Evolutionary conservation across 2,113 vertebrate species (phyloP).

Genomic region (Columbina picui): DNA sequence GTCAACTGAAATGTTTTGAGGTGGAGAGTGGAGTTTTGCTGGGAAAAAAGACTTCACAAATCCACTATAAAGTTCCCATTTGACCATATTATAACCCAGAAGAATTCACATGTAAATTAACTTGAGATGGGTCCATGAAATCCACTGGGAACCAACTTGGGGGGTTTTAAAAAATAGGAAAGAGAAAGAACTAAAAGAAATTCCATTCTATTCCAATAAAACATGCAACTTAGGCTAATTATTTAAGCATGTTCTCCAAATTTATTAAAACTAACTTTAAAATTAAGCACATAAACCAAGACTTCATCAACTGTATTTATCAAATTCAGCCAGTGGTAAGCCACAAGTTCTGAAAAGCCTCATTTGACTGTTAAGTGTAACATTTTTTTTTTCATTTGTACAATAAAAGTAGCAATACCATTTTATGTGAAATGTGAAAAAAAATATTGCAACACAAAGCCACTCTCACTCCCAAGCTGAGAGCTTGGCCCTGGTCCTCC

Average conservation of each 20-base stretch:
- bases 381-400: not conserved
- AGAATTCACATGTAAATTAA: not conserved
- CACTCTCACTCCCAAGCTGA: not conserved
- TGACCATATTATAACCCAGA: not conserved
- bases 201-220: not conserved
- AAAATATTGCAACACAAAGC: not conserved
- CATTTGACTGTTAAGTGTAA: not conserved
- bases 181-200: not conserved
- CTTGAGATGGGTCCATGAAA: not conserved
- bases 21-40: not conserved
- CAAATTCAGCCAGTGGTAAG: not conserved
- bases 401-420: not conserved
- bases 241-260: not conserved
- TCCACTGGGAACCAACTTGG: not conserved
- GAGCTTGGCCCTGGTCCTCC: not conserved
- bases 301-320: not conserved
- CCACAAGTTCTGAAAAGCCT: not conserved
- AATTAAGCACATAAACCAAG: not conserved
- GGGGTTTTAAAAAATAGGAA: not conserved
- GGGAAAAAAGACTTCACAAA: not conserved
- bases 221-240: not conserved
- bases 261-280: not conserved
- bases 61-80: not conserved
- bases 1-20: not conserved
- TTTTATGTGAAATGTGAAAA: conserved; percentile 3